These are phyloP conservation scores for Drosophila maculinotata DNA, from an alignment of 2,888 invertebrate species.

Conservation along the genomic window DNA sequence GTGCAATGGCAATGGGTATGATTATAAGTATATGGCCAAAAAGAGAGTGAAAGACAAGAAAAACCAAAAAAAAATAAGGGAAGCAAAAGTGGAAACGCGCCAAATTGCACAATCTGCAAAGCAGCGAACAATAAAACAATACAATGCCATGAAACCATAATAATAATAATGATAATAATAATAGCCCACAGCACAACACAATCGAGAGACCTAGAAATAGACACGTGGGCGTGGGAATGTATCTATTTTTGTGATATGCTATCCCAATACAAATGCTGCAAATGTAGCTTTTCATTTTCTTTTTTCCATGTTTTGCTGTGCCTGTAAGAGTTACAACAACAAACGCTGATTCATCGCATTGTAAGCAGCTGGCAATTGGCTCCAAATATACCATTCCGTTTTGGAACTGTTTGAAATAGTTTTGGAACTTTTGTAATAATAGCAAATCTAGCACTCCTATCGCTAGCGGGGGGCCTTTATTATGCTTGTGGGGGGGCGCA, in stretches of 20 bases:
- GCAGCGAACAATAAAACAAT: conserved; percentile 38
- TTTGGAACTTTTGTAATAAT: conserved; percentile 47
- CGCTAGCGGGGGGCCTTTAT: conserved; percentile 6
- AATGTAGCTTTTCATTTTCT: conserved; percentile 29
- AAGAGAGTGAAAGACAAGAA: conserved; percentile 37
- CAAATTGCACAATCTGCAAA: conserved; percentile 70
- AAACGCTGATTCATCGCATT: conserved; percentile 54
- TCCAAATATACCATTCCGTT: conserved; percentile 7
- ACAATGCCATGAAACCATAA: conserved; percentile 64
- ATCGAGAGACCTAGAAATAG: conserved; percentile 69
- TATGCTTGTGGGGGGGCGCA: conserved; percentile 2
- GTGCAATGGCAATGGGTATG: conserved; percentile 9
- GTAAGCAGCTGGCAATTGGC: conserved; percentile 45
- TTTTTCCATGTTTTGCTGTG: conserved; percentile 3
- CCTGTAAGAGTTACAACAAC: conserved; percentile 43
- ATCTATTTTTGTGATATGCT: conserved; percentile 61
- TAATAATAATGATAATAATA: conserved; percentile 31
- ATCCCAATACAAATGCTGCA: conserved; percentile 27
- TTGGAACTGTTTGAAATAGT: conserved; percentile 28
- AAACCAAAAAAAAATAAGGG: conserved; percentile 13
- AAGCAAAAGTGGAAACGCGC: conserved; percentile 63
- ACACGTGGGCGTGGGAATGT: conserved; percentile 76
- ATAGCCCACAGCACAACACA: conserved; percentile 20
- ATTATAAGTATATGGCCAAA: conserved; percentile 11
- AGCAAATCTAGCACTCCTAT: conserved; percentile 26